Percentiles rank a stretch among this genome's conserved stretches.
Evolutionary conservation across 2,888 invertebrate species (phyloP).

Genomic region (Troglohyphantes excavatus): DNA sequence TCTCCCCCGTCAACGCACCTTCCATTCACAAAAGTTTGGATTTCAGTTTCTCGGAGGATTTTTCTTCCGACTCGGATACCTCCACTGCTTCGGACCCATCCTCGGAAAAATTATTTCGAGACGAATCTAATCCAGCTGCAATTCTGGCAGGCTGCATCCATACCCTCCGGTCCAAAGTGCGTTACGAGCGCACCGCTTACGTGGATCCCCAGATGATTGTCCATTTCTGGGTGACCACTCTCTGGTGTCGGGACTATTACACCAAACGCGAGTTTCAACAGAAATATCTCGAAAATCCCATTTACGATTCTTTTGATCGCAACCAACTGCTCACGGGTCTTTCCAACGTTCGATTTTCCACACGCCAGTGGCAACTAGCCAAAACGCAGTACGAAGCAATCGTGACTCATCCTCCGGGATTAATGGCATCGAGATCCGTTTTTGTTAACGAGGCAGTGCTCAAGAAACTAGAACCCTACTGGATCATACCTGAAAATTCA

Average conservation of each 20-base stretch:
- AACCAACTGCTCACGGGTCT: slow-evolving; percentile 9
- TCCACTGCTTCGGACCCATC: not conserved
- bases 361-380: not conserved
- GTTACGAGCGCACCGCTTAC: not conserved
- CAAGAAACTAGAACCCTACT: not conserved
- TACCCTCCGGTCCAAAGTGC: not conserved
- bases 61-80: not conserved
- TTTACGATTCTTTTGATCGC: slow-evolving; percentile 20
- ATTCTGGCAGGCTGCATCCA: not conserved
- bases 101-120: too few species aligned
- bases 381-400: not conserved
- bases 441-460: slow-evolving; percentile 1
- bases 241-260: slow-evolving; percentile 26
- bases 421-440: not conserved
- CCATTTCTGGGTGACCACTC: slow-evolving; percentile 4
- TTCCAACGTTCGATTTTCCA: not conserved
- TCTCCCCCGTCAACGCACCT: not conserved
- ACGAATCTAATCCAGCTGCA: not conserved
- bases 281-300: slow-evolving; percentile 27
- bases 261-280: not conserved
- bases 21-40: not conserved
- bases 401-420: not conserved
- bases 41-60: not conserved
- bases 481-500: not conserved
- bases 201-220: not conserved